Base-by-base conservation (phyloP, 1,140 invertebrate species). In the Wasmannia auropunctata region DNA sequence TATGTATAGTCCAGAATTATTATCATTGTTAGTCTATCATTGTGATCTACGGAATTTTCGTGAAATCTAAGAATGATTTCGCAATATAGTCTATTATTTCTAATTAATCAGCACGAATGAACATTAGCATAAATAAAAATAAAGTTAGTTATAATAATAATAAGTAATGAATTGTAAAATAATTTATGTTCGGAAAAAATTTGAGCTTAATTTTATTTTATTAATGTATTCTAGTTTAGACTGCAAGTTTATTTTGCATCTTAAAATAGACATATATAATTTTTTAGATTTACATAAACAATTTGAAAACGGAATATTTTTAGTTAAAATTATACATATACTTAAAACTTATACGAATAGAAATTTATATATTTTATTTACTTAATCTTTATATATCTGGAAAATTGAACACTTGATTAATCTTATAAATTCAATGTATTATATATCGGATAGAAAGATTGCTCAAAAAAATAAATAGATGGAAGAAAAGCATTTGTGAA, bases 11-110 rank as follows among this genome's bases (percentile, higher is more conserved):
- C 34, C 22, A 51, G 22, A 80, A 51, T 67, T 79, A 79, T 79
- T 79, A 79, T 28, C 28, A 22, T 34, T 51, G 63, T 37, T 25
- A 62, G 62, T 56, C 69, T 80, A 69, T 69, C 62, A 80, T 80
- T 80, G 2, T 46, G 28, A 37, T 34, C 46, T n/a, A 22, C n/a
- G 16, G 6, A 22, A 80, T 69, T 69, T 37, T 22, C 22, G 6
- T 7, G 22, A 54, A 69, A 80, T 69, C 49, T 69, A 14, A 54
- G 16, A 56, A 37, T 25, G n/a, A 79, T 51, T 51, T 19, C 7
- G n/a, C 14, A 8, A 37, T 67, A 54, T 8, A 11, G 51, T 67
- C 28, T 49, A 28, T 51, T 65, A 51, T 40, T 22, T 65, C 4
- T 65, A 79, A 65, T 75, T 54, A 56, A 1, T 37, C 22, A 31